phyloP scores from a whole-genome alignment of 37 sponge, comb jelly and placozoan genomes.

The Halichondria panicea region DNA sequence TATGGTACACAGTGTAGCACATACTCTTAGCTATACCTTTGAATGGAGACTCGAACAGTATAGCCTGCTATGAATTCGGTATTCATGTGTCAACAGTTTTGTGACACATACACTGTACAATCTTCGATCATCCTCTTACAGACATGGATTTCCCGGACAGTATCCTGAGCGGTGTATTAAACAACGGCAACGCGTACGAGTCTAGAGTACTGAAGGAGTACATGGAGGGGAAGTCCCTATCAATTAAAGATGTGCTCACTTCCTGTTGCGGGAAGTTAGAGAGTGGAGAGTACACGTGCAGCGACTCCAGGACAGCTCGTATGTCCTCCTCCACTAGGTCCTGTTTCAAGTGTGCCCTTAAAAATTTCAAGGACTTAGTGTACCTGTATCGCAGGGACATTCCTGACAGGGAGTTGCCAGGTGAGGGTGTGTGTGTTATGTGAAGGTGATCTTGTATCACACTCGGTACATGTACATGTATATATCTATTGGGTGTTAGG shows the following conservation, averaged over 20 bases:
- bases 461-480: too few relatives aligned
- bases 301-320: conserved; percentile 3
- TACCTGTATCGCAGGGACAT: conserved; percentile 83
- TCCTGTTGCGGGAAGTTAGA: conserved; percentile 55
- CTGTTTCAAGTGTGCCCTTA: conserved; percentile 62
- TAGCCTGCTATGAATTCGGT: too few relatives aligned
- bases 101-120: too few relatives aligned
- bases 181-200: conserved; percentile 68
- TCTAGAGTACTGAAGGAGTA: conserved; percentile 79
- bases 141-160: conserved; percentile 47
- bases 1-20: too few relatives aligned
- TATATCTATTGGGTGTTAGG: too few relatives aligned
- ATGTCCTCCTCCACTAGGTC: conserved; percentile 15
- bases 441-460: too few relatives aligned
- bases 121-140: background rate
- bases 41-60: too few relatives aligned
- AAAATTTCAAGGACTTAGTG: conserved; percentile 64
- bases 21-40: too few relatives aligned
- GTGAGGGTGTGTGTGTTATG: too few relatives aligned
- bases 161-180: conserved; percentile 22
- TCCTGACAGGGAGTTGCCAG: conserved; percentile 70
- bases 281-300: conserved; percentile 42
- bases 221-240: conserved; percentile 33
- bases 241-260: conserved; percentile 46
- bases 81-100: too few relatives aligned